Evolutionary conservation across 2,888 invertebrate species (phyloP).

Genomic region (Deroplatys truncata): DNA sequence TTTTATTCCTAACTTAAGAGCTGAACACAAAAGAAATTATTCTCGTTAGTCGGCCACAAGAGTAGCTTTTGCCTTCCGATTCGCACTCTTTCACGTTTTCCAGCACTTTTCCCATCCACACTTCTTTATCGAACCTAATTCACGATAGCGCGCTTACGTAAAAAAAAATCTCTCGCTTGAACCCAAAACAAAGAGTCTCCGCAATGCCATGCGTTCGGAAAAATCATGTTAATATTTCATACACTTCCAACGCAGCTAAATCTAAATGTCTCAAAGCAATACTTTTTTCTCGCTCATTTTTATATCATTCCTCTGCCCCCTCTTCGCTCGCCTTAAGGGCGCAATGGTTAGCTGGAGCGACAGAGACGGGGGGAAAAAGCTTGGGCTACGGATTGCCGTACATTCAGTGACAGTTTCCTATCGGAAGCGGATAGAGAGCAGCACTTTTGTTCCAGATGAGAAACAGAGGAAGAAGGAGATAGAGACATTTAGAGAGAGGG

Average conservation of each 20-base stretch:
- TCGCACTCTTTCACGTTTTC: no score
- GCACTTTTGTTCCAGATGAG: slow-evolving; percentile 11
- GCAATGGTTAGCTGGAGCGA: neutral
- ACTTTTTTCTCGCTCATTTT: slow-evolving; percentile 34
- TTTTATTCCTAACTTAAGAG: no score
- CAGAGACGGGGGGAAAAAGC: neutral
- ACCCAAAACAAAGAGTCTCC: neutral
- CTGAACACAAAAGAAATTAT: no score
- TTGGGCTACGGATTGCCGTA: slow-evolving; percentile 9
- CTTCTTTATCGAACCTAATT: neutral
- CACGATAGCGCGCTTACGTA: neutral
- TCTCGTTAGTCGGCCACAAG: no score
- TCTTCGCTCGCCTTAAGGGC: slow-evolving; percentile 33
- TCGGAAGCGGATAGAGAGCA: slow-evolving; percentile 31
- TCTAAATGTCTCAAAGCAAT: slow-evolving; percentile 30
- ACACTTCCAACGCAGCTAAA: slow-evolving; percentile 22
- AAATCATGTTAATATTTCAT: slow-evolving; percentile 28
- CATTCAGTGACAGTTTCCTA: slow-evolving; percentile 36
- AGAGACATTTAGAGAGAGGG: slow-evolving; percentile 5
- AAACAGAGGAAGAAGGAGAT: slow-evolving; percentile 28
- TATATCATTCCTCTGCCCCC: slow-evolving; percentile 42
- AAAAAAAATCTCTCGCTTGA: neutral
- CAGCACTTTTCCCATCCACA: neutral
- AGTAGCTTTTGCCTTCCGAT: no score
- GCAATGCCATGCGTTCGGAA: neutral